Evolutionary conservation across 2,888 invertebrate genomes (phyloP).

Genomic region (Campaea margaritaria): DNA sequence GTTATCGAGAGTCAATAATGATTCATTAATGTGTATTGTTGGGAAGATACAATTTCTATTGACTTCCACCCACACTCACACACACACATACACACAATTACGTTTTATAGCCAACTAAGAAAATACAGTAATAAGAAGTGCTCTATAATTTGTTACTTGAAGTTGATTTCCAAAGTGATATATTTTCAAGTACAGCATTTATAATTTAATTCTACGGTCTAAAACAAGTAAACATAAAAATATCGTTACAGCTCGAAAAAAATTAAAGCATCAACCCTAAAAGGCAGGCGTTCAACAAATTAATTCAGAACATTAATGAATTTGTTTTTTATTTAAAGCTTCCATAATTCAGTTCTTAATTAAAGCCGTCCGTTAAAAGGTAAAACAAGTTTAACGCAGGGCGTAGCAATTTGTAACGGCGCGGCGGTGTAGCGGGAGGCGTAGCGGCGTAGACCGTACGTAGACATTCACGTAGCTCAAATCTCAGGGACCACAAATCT

Average conservation of each 20-base stretch:
- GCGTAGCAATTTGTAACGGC: slow-evolving; percentile 13
- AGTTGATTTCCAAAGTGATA: too few relatives aligned
- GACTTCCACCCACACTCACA: too few relatives aligned
- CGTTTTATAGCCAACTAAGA: too few relatives aligned
- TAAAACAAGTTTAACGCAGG: slow-evolving; percentile 13
- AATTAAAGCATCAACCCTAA: slow-evolving; percentile 2
- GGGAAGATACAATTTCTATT: too few relatives aligned
- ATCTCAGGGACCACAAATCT: slow-evolving; percentile 2
- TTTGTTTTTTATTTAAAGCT: slow-evolving; percentile 22
- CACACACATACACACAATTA: too few relatives aligned
- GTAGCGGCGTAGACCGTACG: slow-evolving; percentile 7
- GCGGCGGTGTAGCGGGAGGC: background rate
- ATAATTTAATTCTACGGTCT: background rate
- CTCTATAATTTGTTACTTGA: too few relatives aligned
- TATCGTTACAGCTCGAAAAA: background rate
- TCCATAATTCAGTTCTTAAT: slow-evolving; percentile 25
- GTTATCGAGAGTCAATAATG: too few relatives aligned
- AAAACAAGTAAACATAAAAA: background rate
- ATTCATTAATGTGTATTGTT: too few relatives aligned
- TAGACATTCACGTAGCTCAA: slow-evolving; percentile 4
- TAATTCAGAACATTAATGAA: slow-evolving; percentile 13
- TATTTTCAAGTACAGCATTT: background rate
- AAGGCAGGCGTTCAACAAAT: slow-evolving; percentile 7
- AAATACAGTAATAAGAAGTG: too few relatives aligned
- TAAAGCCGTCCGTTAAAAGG: slow-evolving; percentile 14